Percentiles rank a stretch among this genome's conserved stretches.
These are phyloP conservation scores for Cheirogaleus medius DNA, from an alignment of 2,113 vertebrate species.

Conservation along the genomic window DNA sequence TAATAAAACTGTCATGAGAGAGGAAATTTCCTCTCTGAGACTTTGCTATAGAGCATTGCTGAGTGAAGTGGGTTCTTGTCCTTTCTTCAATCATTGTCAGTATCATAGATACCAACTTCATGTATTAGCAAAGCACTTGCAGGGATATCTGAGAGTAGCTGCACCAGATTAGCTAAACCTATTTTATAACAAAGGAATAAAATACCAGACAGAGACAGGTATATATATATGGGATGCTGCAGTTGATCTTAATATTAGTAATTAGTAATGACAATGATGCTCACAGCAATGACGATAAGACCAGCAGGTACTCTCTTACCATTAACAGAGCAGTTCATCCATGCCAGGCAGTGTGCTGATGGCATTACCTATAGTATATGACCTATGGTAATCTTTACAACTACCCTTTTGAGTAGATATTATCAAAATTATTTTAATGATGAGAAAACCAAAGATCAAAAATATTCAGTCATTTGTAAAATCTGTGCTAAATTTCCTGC, in stretches of 20 bases:
- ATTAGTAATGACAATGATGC: not conserved
- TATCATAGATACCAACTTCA: not conserved
- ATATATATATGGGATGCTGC: accelerated
- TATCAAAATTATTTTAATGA: not conserved
- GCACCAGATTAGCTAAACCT: not conserved
- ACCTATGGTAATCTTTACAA: not conserved
- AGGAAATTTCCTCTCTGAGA: constrained; percentile 44
- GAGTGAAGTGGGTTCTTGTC: constrained; percentile 48
- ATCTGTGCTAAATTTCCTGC: not conserved
- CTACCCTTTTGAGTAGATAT: not conserved
- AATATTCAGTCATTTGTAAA: not conserved
- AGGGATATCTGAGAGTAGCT: not conserved
- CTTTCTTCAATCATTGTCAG: constrained; percentile 40
- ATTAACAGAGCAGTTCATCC: not conserved
- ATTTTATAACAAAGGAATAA: not conserved
- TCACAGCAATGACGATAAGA: not conserved
- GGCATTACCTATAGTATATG: not conserved
- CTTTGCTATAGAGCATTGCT: not conserved
- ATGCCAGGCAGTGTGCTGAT: not conserved
- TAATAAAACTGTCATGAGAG: constrained; percentile 55
- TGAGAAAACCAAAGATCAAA: not conserved
- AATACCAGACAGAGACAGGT: not conserved
- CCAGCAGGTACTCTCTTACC: not conserved
- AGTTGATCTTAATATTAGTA: not conserved
- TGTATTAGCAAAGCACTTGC: not conserved